Percentiles rank a stretch among this genome's conserved stretches.
phyloP scores from a whole-genome alignment of 92 coral and sea anemone genomes.

The Zoanthus sansibaricus region DNA sequence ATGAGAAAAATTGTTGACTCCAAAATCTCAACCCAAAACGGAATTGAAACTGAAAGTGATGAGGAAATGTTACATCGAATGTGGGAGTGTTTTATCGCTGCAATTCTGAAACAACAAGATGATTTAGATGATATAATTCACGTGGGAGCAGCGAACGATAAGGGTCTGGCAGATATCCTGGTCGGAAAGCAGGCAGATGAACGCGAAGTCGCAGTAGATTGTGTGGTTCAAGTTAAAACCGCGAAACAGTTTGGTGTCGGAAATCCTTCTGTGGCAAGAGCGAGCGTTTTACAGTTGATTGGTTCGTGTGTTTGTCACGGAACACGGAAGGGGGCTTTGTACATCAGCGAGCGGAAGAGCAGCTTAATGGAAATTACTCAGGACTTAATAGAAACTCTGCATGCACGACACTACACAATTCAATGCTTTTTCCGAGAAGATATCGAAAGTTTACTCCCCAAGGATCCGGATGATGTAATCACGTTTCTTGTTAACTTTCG shows the following conservation, averaged over 20 bases:
- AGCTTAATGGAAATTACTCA: slow-evolving; percentile 22
- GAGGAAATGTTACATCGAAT: background rate
- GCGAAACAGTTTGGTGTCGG: slow-evolving; percentile 2
- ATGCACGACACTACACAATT: slow-evolving; percentile 2
- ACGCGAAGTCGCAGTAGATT: slow-evolving; percentile 23
- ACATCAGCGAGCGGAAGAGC: slow-evolving; percentile 18
- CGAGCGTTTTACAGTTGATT: slow-evolving; percentile 25
- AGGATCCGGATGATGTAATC: slow-evolving; percentile 20
- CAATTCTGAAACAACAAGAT: slow-evolving; percentile 29
- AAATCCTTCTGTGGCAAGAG: background rate
- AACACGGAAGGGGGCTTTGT: slow-evolving; percentile 32
- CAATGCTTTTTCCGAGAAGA: slow-evolving; percentile 42
- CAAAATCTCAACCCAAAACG: background rate
- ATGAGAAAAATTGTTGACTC: slow-evolving; percentile 27
- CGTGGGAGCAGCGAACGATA: slow-evolving; percentile 37
- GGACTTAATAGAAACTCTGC: slow-evolving; percentile 5
- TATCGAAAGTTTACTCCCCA: slow-evolving; percentile 6
- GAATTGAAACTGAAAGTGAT: background rate
- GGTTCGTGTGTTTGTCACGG: slow-evolving; percentile 48
- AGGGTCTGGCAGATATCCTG: slow-evolving; percentile 33
- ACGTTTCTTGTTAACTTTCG: slow-evolving; percentile 18
- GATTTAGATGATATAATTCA: slow-evolving; percentile 37
- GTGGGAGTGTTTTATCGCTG: slow-evolving; percentile 38
- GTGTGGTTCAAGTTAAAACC: slow-evolving; percentile 30
- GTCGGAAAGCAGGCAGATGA: slow-evolving; percentile 15